phyloP scores from a whole-genome alignment of 2,888 invertebrate species.

The Drosophila neonasuta region DNA sequence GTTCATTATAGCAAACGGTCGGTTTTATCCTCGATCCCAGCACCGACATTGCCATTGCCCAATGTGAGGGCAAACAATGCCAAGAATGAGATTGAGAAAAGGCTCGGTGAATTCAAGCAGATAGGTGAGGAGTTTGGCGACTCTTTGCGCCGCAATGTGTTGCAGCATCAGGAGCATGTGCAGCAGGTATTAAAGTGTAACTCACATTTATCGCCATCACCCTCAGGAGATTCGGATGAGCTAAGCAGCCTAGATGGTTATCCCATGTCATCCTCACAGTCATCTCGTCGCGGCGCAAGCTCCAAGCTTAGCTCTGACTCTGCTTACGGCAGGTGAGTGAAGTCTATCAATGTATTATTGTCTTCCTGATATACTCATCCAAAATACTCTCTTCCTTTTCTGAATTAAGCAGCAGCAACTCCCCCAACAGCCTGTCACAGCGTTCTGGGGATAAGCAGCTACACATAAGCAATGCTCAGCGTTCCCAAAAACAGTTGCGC shows the following conservation, averaged over 20 bases:
- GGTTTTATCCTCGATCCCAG: constrained; percentile 42
- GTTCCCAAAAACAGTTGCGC: constrained; percentile 40
- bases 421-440: constrained; percentile 84
- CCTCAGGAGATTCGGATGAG: constrained; percentile 80
- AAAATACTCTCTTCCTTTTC: not conserved
- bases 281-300: constrained; percentile 73
- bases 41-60: constrained; percentile 53
- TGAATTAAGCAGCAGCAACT: constrained; percentile 54
- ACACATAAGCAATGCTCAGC: constrained; percentile 41
- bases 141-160: constrained; percentile 57
- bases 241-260: constrained; percentile 80
- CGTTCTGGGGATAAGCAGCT: constrained; percentile 81
- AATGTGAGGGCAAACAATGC: constrained; percentile 81
- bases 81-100: constrained; percentile 78
- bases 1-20: constrained; percentile 30
- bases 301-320: constrained; percentile 86
- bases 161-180: constrained; percentile 27
- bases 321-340: constrained; percentile 92
- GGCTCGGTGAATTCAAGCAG: constrained; percentile 78
- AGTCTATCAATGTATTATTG: not conserved
- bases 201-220: constrained; percentile 48
- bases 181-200: constrained; percentile 28
- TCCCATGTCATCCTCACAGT: constrained; percentile 74
- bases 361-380: not conserved
- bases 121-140: constrained; percentile 65